Base-by-base conservation (phyloP, 1,140 invertebrate genomes). In the Drosophila nigrodunni region DNA sequence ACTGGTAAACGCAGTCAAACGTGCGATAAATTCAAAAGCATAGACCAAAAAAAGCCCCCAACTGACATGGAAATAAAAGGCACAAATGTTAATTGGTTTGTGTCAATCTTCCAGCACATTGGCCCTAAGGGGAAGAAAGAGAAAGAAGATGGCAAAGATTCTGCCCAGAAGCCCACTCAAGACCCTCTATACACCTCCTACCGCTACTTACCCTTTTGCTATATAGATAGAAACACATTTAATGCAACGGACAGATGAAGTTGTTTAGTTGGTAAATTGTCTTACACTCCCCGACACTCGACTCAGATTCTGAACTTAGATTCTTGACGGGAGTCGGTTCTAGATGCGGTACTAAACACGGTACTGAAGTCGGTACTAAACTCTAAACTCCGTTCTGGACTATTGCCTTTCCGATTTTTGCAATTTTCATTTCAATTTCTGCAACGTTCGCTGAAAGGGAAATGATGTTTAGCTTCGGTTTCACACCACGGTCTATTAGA, bases 1-100 rank as follows among this genome's bases (percentile, higher is more conserved):
- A 83, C 83, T 88, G 77, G 80, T 90, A 89, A 89, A 89, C 85
- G 85, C 85, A 89, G 85, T 90, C 86, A 89, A 89, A 89, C 85
- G 85, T 89, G 85, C 85, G 86, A 89, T 89, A 89, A 89, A 89
- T 89, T 85, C 82, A 78, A 88, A 54, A 88, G 69, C 82, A 82
- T 75, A 88, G 71, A 70, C 70, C 78, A 66, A 77, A 77, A 55
- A 71, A 9, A 55, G 25, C 10, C 46, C 60, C 43, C 74, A 74
- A 69, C 72, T 74, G 72, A 62, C 72, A 74, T 74, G 86, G 78
- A 86, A 87, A 88, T 87, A 88, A 89, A 85, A 89, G 90, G 90
- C 88, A 91, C 82, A 91, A 90, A 91, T 88, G 90, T 91, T 91
- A 91, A 91, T 91, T 91, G 90, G 90, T 91, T 91, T 91, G 83